These are phyloP conservation scores for Gavialis gangeticus DNA, from an alignment of 2,113 vertebrate genomes.

Conservation along the genomic window DNA sequence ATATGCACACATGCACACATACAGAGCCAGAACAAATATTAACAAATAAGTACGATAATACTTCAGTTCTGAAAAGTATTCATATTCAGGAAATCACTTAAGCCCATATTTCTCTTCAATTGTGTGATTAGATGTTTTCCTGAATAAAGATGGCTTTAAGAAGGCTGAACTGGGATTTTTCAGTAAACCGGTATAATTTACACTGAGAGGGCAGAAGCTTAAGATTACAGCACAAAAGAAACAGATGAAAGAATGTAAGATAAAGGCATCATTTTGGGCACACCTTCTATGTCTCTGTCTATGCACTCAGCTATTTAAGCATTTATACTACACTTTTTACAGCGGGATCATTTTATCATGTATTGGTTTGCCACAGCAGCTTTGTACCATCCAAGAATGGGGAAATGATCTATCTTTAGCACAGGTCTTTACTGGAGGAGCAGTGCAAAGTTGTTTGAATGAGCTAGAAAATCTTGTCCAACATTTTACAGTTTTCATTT, in stretches of 20 bases:
- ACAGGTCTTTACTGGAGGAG: not conserved
- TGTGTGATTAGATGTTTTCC: too few relatives aligned
- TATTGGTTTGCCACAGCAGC: not conserved
- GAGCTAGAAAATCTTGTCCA: not conserved
- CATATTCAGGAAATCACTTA: too few relatives aligned
- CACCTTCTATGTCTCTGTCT: not conserved
- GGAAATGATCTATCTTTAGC: not conserved
- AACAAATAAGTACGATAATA: not conserved
- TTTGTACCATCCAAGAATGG: not conserved
- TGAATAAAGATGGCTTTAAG: too few relatives aligned
- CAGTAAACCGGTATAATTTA: not conserved
- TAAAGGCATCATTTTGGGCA: not conserved
- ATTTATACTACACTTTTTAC: not conserved
- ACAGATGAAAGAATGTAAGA: not conserved
- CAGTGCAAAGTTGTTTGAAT: not conserved
- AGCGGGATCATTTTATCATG: not conserved
- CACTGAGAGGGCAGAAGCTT: not conserved
- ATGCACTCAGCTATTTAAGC: not conserved
- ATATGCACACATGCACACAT: too few relatives aligned
- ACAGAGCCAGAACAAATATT: not conserved
- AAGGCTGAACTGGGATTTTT: too few relatives aligned
- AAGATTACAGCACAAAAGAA: not conserved
- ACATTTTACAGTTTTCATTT: not conserved
- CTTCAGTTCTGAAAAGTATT: too few relatives aligned
- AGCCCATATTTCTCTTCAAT: too few relatives aligned